A percentile compares a stretch with the other conserved stretches of the same genome.
These are phyloP conservation scores for Nothobranchius furzeri DNA, from an alignment of 2,113 vertebrate genomes.

Conservation along the genomic window DNA sequence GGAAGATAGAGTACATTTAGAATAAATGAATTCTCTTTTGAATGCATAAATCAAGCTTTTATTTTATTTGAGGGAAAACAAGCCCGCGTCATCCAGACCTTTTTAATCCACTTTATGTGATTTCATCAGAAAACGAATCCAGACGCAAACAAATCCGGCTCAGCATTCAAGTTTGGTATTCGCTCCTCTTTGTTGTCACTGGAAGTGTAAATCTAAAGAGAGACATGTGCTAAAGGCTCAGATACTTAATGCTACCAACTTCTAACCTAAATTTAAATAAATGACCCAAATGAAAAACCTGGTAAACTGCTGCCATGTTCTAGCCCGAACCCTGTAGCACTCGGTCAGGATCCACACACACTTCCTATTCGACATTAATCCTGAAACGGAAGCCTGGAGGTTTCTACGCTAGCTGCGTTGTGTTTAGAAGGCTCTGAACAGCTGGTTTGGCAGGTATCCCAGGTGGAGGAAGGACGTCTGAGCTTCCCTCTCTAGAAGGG, in stretches of 20 bases:
- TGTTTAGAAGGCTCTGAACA: slow-evolving; percentile 92
- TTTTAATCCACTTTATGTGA: neutral
- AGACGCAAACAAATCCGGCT: slow-evolving; percentile 26
- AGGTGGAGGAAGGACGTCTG: slow-evolving; percentile 96
- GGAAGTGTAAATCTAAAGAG: neutral
- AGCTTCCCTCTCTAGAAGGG: slow-evolving; percentile 93
- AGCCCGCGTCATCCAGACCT: neutral
- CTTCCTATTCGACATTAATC: neutral
- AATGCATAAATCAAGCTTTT: neutral
- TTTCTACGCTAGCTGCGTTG: neutral
- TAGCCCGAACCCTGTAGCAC: too few species aligned
- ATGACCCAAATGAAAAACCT: neutral
- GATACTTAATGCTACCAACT: neutral
- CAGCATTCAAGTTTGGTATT: neutral
- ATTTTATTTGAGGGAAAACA: slow-evolving; percentile 53
- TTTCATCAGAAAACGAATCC: neutral
- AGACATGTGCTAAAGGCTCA: neutral
- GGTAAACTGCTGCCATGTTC: neutral
- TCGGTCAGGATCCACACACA: neutral
- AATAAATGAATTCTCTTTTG: neutral
- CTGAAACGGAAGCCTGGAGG: neutral
- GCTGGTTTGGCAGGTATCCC: slow-evolving; percentile 94
- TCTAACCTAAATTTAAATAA: neutral
- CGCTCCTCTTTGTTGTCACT: neutral
- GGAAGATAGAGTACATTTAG: too few species aligned